Evolutionary conservation across 2,113 vertebrate species (phyloP).

Genomic region (Oceanodroma tethys): DNA sequence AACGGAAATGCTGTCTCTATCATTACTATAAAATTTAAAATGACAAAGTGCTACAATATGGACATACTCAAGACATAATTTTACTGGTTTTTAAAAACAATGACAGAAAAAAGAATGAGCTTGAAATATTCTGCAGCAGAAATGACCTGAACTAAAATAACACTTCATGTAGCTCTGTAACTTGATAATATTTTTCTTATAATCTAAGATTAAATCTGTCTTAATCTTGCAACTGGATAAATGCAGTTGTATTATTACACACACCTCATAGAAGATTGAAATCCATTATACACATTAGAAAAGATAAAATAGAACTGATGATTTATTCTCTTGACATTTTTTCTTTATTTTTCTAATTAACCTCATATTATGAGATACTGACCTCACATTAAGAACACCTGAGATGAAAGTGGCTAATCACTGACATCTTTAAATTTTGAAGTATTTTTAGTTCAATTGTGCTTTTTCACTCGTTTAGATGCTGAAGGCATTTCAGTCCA

Average conservation of each 20-base stretch:
- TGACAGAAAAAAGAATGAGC: not conserved
- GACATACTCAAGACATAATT: not conserved
- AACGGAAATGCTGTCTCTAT: not conserved
- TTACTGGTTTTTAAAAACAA: not conserved
- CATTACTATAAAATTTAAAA: not conserved
- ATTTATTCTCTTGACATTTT: slow-evolving; percentile 43
- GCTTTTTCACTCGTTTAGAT: slow-evolving; percentile 16
- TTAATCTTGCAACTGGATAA: not conserved
- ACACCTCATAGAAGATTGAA: not conserved
- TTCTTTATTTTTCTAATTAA: slow-evolving; percentile 60
- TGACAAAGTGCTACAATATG: not conserved
- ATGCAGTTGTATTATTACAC: not conserved
- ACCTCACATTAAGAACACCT: slow-evolving; percentile 26
- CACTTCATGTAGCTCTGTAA: not conserved
- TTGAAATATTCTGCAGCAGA: not conserved
- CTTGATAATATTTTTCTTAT: not conserved
- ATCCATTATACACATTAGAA: not conserved
- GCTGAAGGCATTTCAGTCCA: slow-evolving; percentile 45
- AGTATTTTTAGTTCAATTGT: slow-evolving; percentile 47
- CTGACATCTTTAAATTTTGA: slow-evolving; percentile 19
- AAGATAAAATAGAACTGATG: not conserved
- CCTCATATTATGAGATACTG: slow-evolving; percentile 13
- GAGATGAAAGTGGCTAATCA: slow-evolving; percentile 34
- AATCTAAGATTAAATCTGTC: not conserved
- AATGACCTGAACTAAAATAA: not conserved